Percentiles rank a stretch among this genome's conserved stretches.
These are phyloP conservation scores for Plecturocebus donacophilus DNA, from an alignment of 2,113 vertebrate genomes.

Conservation along the genomic window DNA sequence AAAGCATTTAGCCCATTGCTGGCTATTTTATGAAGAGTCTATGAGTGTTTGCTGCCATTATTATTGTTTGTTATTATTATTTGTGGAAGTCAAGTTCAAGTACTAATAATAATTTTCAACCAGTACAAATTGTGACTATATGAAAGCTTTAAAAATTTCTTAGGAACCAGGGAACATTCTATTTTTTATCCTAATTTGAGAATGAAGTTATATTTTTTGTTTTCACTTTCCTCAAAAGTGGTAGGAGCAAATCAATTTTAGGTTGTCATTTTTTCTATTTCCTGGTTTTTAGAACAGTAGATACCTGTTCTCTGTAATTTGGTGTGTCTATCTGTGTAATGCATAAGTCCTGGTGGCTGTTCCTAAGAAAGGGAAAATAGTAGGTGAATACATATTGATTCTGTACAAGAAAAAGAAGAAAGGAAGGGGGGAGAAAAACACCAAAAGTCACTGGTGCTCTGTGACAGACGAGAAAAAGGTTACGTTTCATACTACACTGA, in stretches of 20 bases:
- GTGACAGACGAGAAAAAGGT: background rate
- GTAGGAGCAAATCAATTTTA: background rate
- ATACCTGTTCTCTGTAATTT: background rate
- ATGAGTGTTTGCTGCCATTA: background rate
- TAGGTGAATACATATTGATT: background rate
- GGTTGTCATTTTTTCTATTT: background rate
- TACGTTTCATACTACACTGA: background rate
- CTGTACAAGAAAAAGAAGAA: background rate
- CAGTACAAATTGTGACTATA: background rate
- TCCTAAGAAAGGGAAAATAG: background rate
- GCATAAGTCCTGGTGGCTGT: background rate
- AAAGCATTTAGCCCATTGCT: background rate
- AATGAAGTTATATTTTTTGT: slow-evolving; percentile 5
- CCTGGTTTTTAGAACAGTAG: background rate
- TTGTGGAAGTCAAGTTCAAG: background rate
- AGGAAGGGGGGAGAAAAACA: background rate
- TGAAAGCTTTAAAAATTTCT: background rate
- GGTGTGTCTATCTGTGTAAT: background rate
- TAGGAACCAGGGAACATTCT: background rate
- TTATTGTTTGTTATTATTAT: background rate
- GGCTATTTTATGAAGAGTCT: background rate
- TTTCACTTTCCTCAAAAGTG: background rate
- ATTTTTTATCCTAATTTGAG: background rate
- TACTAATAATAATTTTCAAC: background rate
- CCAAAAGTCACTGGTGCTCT: background rate